A percentile compares a stretch with the other conserved stretches of the same genome.
Conservation (phyloP, 2,113 vertebrate genomes). For the Bungarus multicinctus region DNA sequence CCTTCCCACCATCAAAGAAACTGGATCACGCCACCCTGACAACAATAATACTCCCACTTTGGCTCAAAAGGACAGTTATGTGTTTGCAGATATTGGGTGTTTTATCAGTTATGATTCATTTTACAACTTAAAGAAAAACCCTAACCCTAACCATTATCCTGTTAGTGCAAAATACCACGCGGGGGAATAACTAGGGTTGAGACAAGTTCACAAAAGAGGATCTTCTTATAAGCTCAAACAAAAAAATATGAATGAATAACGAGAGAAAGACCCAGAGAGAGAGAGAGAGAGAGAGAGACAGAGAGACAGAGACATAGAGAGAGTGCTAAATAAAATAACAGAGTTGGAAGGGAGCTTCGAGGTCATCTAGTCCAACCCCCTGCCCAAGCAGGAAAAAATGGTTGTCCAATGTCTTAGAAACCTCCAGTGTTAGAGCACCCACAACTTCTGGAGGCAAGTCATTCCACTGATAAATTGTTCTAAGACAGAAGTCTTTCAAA, state of each 20-base stretch:
- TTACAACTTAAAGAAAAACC: neutral
- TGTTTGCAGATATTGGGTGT: neutral
- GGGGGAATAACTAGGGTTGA: neutral
- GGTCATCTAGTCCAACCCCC: too few relatives aligned
- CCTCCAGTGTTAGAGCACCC: too few relatives aligned
- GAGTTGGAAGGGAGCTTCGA: too few relatives aligned
- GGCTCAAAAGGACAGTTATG: neutral
- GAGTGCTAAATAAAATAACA: too few relatives aligned
- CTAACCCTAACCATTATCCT: neutral
- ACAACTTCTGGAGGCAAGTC: too few relatives aligned
- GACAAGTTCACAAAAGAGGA: neutral
- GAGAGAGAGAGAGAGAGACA: too few relatives aligned
- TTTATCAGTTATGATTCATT: neutral
- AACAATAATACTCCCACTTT: neutral
- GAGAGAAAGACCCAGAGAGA: neutral
- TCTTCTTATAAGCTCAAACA: neutral
- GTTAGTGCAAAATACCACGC: neutral
- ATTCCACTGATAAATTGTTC: too few relatives aligned
- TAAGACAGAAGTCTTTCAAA: too few relatives aligned
- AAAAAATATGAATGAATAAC: neutral
- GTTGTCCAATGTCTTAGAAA: too few relatives aligned
- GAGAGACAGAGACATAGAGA: too few relatives aligned
- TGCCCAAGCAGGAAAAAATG: too few relatives aligned
- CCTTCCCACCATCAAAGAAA: neutral
- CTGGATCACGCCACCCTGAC: neutral